Conservation (phyloP, 2,113 vertebrate genomes). For the Cepphus grylle region DNA sequence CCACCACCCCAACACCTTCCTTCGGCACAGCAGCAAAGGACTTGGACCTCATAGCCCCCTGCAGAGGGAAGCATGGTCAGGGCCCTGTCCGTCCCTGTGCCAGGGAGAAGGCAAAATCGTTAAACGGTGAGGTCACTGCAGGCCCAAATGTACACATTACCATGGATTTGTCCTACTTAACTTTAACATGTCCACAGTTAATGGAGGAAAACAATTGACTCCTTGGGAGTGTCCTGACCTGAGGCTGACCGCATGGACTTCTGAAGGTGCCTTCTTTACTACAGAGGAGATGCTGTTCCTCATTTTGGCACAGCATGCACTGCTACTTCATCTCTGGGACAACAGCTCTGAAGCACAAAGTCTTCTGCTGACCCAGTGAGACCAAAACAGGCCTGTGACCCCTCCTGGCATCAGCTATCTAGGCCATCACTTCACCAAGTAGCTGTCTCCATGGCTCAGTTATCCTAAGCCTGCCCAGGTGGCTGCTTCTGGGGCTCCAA, state of each 20-base stretch:
- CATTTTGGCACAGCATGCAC: accelerated
- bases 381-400: not conserved
- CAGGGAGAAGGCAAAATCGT: not conserved
- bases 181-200: not conserved
- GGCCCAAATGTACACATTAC: not conserved
- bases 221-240: not conserved
- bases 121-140: not conserved
- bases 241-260: accelerated
- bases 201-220: not conserved
- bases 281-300: not conserved
- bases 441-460: not conserved
- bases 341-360: not conserved
- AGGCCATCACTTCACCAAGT: not conserved
- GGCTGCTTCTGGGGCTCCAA: not conserved
- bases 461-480: not conserved
- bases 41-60: not conserved
- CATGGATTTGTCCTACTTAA: not conserved
- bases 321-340: not conserved
- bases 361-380: not conserved
- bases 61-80: not conserved
- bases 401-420: not conserved
- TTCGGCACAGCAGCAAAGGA: not conserved
- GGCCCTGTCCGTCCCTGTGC: not conserved
- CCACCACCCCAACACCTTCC: not conserved
- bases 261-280: not conserved